Percentiles rank a stretch among this genome's conserved stretches.
phyloP scores from a whole-genome alignment of 2,797 vertebrate species.

The Gymnocypris eckloni region DNA sequence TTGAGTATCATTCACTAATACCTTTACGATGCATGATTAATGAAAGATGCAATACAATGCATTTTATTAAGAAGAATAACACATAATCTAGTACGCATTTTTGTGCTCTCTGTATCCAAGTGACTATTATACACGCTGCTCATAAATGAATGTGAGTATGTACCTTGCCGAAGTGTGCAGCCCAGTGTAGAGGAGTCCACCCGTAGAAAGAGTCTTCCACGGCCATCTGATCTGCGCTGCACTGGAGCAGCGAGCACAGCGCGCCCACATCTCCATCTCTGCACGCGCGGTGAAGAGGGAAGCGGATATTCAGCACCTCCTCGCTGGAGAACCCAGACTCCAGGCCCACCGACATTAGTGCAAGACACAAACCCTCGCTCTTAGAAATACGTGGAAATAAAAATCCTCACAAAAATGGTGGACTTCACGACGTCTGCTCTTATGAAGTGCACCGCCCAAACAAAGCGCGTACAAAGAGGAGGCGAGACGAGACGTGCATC shows the following conservation, averaged over 20 bases:
- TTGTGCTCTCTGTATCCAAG: too few relatives aligned
- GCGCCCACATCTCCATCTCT: constrained; percentile 91
- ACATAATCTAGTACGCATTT: not conserved
- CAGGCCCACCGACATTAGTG: constrained; percentile 74
- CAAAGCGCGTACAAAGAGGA: constrained; percentile 32
- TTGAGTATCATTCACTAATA: not conserved
- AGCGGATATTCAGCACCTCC: constrained; percentile 91
- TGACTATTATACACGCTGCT: not conserved
- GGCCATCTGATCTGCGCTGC: constrained; percentile 74
- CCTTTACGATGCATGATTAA: not conserved
- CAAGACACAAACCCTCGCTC: not conserved
- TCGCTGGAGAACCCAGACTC: constrained; percentile 96
- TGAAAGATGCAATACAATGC: not conserved
- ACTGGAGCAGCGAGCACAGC: constrained; percentile 86
- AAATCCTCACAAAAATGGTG: not conserved
- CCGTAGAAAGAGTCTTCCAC: constrained; percentile 96
- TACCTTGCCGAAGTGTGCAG: constrained; percentile 97
- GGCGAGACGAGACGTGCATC: constrained; percentile 33
- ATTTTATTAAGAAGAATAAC: not conserved
- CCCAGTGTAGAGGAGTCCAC: constrained; percentile 97
- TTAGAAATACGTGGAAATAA: constrained; percentile 8
- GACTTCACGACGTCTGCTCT: not conserved
- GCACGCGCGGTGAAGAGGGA: constrained; percentile 94
- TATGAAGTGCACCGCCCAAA: constrained; percentile 14
- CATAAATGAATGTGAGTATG: not conserved